phyloP scores from a whole-genome alignment of 2,113 vertebrate genomes.

The Rhinogobius similis region DNA sequence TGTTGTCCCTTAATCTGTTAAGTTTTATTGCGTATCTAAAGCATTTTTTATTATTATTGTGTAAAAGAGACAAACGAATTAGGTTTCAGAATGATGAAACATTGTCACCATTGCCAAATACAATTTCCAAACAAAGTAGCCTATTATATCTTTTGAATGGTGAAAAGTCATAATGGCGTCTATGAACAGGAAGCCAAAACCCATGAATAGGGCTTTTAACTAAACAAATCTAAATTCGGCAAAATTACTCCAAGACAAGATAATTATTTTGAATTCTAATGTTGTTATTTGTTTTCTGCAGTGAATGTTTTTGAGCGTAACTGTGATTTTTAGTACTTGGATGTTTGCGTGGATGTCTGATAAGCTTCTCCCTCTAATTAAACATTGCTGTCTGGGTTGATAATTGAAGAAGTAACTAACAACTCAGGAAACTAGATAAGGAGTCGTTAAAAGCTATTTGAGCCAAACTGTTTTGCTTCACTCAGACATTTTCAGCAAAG shows the following conservation, averaged over 20 bases:
- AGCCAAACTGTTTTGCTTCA: conserved; percentile 36
- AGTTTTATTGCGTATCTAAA: no score
- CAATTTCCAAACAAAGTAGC: not conserved
- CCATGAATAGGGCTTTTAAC: not conserved
- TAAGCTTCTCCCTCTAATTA: conserved; percentile 53
- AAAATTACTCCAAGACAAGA: not conserved
- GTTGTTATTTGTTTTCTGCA: conserved; percentile 13
- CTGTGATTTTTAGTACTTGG: conserved; percentile 38
- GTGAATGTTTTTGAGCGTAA: conserved; percentile 24
- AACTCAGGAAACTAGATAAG: conserved; percentile 63
- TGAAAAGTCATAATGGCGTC: not conserved
- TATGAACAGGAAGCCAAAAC: not conserved
- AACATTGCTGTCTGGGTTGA: conserved; percentile 42
- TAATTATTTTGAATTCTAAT: not conserved
- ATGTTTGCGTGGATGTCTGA: conserved; percentile 44
- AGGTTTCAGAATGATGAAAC: no score
- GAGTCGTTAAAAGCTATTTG: conserved; percentile 32
- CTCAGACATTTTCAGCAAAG: conserved; percentile 34
- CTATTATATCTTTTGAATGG: not conserved
- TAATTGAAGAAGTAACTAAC: conserved; percentile 46
- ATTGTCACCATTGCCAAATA: not conserved
- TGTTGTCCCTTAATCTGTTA: no score
- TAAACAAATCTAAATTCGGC: not conserved
- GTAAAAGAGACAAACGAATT: no score
- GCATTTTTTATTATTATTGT: no score